phyloP scores from a whole-genome alignment of 2,113 vertebrate species.

The Oenanthe oenanthe region DNA sequence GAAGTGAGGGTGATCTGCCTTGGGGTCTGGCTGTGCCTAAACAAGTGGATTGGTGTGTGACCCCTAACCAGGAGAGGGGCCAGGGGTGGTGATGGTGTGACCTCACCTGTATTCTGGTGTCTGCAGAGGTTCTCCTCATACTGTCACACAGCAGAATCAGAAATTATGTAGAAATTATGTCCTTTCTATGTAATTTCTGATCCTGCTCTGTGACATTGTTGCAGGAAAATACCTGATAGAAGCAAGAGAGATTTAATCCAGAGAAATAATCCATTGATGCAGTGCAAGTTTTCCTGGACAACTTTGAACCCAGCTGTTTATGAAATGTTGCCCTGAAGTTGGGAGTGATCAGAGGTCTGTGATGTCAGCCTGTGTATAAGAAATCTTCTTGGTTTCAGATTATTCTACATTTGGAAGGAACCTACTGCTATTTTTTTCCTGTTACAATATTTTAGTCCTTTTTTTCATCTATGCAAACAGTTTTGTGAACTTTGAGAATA shows the following conservation, averaged over 20 bases:
- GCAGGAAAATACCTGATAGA: not conserved
- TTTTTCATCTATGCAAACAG: constrained; percentile 1
- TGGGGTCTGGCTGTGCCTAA: not conserved
- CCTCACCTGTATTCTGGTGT: not conserved
- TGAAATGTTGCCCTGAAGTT: not conserved
- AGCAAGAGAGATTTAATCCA: not conserved
- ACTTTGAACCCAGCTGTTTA: not conserved
- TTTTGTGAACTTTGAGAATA: constrained; percentile 64
- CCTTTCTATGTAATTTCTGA: not conserved
- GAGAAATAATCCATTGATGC: not conserved
- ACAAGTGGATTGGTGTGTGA: not conserved
- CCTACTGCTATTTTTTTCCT: not conserved
- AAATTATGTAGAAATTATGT: not conserved
- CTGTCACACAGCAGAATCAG: not conserved
- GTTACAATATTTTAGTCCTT: not conserved
- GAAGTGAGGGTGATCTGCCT: not conserved
- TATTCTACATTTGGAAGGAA: not conserved
- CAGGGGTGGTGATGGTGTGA: not conserved
- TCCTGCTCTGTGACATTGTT: not conserved
- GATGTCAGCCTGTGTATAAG: not conserved
- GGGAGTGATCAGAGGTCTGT: not conserved
- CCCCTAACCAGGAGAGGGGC: not conserved
- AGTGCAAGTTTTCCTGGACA: not conserved
- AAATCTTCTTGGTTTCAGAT: not conserved
- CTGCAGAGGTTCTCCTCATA: not conserved